These are phyloP conservation scores for Arremon aurantiirostris DNA, from an alignment of 2,797 vertebrate species.

Conservation along the genomic window DNA sequence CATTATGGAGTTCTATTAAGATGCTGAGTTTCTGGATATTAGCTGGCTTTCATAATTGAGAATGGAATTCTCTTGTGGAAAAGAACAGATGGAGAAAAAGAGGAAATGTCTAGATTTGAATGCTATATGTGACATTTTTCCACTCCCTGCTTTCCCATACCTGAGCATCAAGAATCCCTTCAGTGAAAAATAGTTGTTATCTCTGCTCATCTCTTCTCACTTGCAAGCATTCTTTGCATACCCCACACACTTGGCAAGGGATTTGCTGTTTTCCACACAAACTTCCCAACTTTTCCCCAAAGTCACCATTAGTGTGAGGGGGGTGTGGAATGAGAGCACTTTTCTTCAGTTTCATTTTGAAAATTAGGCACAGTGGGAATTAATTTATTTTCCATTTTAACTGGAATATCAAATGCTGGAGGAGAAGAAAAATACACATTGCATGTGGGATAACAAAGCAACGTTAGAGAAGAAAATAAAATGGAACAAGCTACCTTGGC, in stretches of 20 bases:
- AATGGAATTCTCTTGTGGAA: neutral
- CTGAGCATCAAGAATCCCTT: neutral
- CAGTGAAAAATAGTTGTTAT: neutral
- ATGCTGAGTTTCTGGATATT: neutral
- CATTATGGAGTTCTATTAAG: neutral
- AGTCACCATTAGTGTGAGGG: slow-evolving; percentile 29
- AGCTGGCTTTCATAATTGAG: neutral
- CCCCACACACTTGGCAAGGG: neutral
- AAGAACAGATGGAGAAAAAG: neutral
- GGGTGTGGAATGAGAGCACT: neutral
- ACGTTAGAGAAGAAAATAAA: neutral
- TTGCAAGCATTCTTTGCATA: neutral
- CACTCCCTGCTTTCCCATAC: neutral
- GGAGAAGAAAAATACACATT: neutral
- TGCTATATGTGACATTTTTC: accelerated
- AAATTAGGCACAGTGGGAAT: slow-evolving; percentile 59
- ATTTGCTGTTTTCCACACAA: slow-evolving; percentile 16
- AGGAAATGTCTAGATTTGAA: neutral
- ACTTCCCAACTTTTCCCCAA: slow-evolving; percentile 22
- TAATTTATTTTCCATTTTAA: slow-evolving; percentile 45
- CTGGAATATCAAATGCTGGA: slow-evolving; percentile 47
- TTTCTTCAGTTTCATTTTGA: slow-evolving; percentile 47
- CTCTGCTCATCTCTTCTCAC: neutral
- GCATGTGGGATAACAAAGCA: neutral
- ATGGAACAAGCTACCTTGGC: neutral